Conservation (phyloP, 2,113 vertebrate genomes). For the Haliaeetus leucogaster region DNA sequence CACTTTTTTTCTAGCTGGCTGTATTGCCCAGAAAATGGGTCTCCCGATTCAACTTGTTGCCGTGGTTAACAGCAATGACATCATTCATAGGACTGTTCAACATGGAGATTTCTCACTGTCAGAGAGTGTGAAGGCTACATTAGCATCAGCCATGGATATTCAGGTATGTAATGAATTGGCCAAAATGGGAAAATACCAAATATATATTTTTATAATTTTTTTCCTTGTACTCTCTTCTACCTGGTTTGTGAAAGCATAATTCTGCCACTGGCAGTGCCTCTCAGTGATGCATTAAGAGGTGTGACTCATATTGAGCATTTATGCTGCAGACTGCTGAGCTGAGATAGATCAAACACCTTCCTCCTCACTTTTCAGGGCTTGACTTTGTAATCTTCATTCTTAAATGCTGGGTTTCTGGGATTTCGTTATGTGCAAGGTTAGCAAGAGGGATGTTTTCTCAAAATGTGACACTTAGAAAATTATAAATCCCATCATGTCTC, state of each 20-base stretch:
- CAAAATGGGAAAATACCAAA: not conserved
- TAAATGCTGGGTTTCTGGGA: not conserved
- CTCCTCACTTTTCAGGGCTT: not conserved
- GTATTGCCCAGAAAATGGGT: conserved; percentile 81
- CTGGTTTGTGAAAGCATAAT: not conserved
- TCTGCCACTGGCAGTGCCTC: not conserved
- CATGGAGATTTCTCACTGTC: conserved; percentile 86
- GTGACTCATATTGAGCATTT: not conserved
- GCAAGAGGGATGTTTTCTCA: not conserved
- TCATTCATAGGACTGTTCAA: conserved; percentile 81
- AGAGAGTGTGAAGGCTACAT: conserved; percentile 64
- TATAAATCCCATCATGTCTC: not conserved
- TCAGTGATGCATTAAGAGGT: not conserved
- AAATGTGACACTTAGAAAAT: not conserved
- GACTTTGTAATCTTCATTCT: not conserved
- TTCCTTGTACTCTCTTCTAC: not conserved
- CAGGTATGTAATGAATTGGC: conserved; percentile 75
- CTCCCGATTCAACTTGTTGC: conserved; percentile 83
- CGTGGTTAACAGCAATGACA: conserved; percentile 88
- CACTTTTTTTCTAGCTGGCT: conserved; percentile 71
- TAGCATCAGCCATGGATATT: conserved; percentile 94
- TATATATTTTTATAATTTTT: not conserved
- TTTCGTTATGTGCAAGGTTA: not conserved
- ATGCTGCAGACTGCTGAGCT: not conserved
- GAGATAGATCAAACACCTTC: not conserved